These are phyloP conservation scores for Ptychadena robeensis DNA, from an alignment of 2,797 vertebrate species.

Conservation along the genomic window DNA sequence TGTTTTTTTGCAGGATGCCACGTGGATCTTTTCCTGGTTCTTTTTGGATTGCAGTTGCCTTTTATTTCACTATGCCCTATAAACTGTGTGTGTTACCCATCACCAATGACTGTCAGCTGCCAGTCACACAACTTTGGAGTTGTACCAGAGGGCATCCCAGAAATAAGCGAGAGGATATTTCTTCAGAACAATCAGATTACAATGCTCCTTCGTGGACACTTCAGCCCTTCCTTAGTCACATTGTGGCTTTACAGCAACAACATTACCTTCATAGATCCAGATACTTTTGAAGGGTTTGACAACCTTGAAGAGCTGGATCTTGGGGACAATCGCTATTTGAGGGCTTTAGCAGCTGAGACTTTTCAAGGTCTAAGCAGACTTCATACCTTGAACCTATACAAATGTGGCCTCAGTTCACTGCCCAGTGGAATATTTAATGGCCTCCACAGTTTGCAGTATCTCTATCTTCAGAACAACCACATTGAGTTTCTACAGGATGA, in stretches of 20 bases:
- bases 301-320: constrained; percentile 95
- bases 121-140: constrained; percentile 94
- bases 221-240: constrained; percentile 90
- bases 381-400: constrained; percentile 93
- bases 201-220: constrained; percentile 87
- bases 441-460: constrained; percentile 95
- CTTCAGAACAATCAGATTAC: constrained; percentile 97
- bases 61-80: constrained; percentile 86
- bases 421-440: constrained; percentile 91
- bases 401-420: constrained; percentile 90
- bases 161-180: constrained; percentile 94
- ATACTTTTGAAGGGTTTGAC: constrained; percentile 89
- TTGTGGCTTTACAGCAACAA: constrained; percentile 99
- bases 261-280: constrained; percentile 93
- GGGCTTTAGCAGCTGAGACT: constrained; percentile 89
- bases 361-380: constrained; percentile 92
- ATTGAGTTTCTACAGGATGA: constrained; percentile 95
- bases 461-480: constrained; percentile 97
- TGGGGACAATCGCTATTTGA: constrained; percentile 94
- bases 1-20: constrained; percentile 81
- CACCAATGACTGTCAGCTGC: constrained; percentile 96
- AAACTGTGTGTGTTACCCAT: constrained; percentile 95
- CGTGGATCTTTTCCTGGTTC: constrained; percentile 91
- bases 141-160: constrained; percentile 92
- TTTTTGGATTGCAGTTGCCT: constrained; percentile 85